phyloP scores from a whole-genome alignment of 1,140 invertebrate genomes.

The Arctopsyche grandis region DNA sequence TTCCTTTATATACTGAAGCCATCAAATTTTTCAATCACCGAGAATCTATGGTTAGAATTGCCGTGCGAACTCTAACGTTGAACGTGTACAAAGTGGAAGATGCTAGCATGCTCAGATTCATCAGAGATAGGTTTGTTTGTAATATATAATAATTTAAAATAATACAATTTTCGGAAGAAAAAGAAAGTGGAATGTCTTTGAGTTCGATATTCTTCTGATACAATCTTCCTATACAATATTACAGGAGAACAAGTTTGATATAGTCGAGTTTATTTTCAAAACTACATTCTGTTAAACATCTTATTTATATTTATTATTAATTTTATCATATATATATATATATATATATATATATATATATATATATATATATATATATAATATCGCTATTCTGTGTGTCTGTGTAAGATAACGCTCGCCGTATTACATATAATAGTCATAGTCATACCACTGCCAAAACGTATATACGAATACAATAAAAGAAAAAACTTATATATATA shows the following conservation, averaged over 20 bases:
- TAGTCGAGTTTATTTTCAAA: constrained; percentile 12
- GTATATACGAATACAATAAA: too few relatives aligned
- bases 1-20: constrained; percentile 98
- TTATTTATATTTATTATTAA: background rate
- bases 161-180: constrained; percentile 14
- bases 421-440: too few relatives aligned
- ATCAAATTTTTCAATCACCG: constrained; percentile 99
- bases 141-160: constrained; percentile 1
- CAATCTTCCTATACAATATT: constrained; percentile 28
- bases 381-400: too few relatives aligned
- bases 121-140: constrained; percentile 77
- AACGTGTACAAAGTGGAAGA: constrained; percentile 98
- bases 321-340: too few relatives aligned
- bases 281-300: constrained; percentile 26
- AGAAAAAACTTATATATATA: too few relatives aligned
- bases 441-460: too few relatives aligned
- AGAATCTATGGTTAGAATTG: constrained; percentile 99
- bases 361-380: too few relatives aligned
- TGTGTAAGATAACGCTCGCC: too few relatives aligned
- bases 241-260: constrained; percentile 26
- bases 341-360: too few relatives aligned
- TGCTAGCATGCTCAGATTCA: constrained; percentile 94
- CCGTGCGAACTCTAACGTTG: constrained; percentile 95
- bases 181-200: constrained; percentile 27
- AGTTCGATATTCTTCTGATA: constrained; percentile 33